Conservation (phyloP, 2,113 vertebrate genomes). For the Proteles cristata region DNA sequence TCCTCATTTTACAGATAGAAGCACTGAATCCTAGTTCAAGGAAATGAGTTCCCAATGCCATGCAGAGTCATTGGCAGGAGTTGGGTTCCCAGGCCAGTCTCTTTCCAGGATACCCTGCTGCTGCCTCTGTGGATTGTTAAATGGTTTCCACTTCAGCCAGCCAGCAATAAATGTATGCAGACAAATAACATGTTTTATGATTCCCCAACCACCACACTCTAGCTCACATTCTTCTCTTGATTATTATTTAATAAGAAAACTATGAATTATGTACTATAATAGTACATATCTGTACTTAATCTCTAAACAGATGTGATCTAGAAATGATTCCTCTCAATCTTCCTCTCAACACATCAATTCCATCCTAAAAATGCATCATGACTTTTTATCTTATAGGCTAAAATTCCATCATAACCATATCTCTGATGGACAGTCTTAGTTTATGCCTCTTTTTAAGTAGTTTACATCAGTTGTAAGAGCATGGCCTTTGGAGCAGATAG, state of each 20-base stretch:
- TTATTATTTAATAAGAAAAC: conserved; percentile 53
- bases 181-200: neutral
- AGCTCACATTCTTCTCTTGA: neutral
- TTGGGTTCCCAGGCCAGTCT: neutral
- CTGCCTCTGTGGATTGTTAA: neutral
- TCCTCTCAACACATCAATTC: neutral
- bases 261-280: conserved; percentile 5
- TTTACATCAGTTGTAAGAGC: neutral
- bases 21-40: neutral
- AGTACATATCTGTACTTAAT: conserved; percentile 10
- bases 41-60: neutral
- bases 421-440: neutral
- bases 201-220: neutral
- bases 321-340: neutral
- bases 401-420: neutral
- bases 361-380: neutral
- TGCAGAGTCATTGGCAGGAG: neutral
- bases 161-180: neutral
- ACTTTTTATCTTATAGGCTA: neutral
- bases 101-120: neutral
- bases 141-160: neutral
- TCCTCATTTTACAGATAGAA: neutral
- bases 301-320: conserved; percentile 18
- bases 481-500: neutral
- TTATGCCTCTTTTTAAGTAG: neutral